Evolutionary conservation across 1,140 invertebrate species (phyloP).

Genomic region (Bombus terrestris): DNA sequence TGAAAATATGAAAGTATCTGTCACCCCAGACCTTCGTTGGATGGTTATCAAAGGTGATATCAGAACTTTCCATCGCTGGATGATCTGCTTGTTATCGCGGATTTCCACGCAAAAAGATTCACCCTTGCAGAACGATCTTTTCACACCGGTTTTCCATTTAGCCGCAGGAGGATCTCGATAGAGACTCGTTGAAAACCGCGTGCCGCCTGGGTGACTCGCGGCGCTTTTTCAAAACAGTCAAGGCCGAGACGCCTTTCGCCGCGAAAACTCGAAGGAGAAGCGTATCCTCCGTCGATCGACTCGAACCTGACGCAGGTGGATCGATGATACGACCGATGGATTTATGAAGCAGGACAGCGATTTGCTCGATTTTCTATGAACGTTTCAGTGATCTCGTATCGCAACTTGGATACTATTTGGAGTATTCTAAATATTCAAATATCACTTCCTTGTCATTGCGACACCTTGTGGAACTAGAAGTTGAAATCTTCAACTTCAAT

Average conservation of each 20-base stretch:
- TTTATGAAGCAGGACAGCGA: constrained; percentile 58
- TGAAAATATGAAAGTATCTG: not conserved
- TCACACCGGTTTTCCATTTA: not conserved
- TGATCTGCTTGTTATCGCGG: not conserved
- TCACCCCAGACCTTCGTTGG: not conserved
- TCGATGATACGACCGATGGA: constrained; percentile 29
- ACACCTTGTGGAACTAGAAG: too few species aligned
- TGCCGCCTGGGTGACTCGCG: constrained; percentile 17
- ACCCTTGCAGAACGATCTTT: constrained; percentile 19
- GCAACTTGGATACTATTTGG: not conserved
- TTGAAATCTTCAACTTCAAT: not conserved
- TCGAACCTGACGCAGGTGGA: constrained; percentile 53
- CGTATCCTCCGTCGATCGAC: constrained; percentile 16
- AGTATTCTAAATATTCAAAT: too few species aligned
- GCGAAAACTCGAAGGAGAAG: constrained; percentile 35
- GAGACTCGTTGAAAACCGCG: constrained; percentile 7
- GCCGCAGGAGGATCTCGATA: constrained; percentile 1
- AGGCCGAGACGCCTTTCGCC: constrained; percentile 60
- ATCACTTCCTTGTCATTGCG: too few species aligned
- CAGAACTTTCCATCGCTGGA: constrained; percentile 4
- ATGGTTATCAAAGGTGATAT: not conserved
- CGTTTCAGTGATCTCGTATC: not conserved
- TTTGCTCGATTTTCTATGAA: constrained; percentile 23
- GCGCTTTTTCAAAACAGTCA: constrained; percentile 34
- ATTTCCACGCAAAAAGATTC: not conserved